Evolutionary conservation across 2,888 invertebrate species (phyloP), one percentile per base, ranked within the genome.

Genomic region (Nomada goodeniana): DNA sequence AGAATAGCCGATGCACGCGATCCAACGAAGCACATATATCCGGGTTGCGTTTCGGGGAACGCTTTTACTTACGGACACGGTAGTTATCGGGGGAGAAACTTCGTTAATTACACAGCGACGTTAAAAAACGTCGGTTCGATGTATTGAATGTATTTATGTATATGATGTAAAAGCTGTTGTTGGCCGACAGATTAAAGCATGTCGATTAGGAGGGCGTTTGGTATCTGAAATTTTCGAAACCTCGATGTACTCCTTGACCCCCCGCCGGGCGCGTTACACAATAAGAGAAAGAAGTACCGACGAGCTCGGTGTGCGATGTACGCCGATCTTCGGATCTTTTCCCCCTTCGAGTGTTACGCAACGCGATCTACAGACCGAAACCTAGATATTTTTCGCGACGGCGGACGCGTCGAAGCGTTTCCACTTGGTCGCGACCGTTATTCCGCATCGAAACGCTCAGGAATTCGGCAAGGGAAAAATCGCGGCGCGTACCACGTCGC

Each of bases 141-240:
- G 89, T 89, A 86, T 63, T 88, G 81, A 81, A 84, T 89, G 89
- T 89, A 85, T 88, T 89, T 90, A 89, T 89, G 88, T 89, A 85
- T 83, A 85, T 74, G 84, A 84, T 90, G 86, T 89, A 88, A 82
- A 77, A 83, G 81, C 80, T 84, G 87, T 82, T 87, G 76, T 18
- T 82, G 77, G 71, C 65, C 59, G 80, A 85, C 77, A 82, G 73
- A 88, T 88, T 88, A 88, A 88, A 82, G 69, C 83, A 73, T 82
- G 80, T 79, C 81, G 86, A 84, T 76, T 68, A 80, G 70, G 77
- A 82, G 63, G 78, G 70, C 55, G 53, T 36, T 65, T 26, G 20
- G 50, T 72, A 52, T 26, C 26, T 60, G 18, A 42, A 52, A 47
- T 29, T 67, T 20, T 44, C 20, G 15, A 44, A 57, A 50, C 71